Conservation (phyloP, 2,797 vertebrate species). For the Siniperca scherzeri region DNA sequence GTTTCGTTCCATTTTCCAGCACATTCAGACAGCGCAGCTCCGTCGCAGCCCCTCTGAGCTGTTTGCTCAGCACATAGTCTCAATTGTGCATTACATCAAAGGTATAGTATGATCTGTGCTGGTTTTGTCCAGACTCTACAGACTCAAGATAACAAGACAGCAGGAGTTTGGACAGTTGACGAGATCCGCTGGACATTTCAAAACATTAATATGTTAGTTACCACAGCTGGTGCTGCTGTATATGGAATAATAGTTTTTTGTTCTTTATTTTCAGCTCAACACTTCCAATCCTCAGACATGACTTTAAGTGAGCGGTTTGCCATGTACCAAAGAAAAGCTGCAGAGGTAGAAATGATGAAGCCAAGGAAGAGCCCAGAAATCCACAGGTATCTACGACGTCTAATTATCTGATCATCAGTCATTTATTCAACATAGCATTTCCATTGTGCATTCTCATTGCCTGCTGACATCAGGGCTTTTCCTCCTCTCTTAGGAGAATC, state of each 20-base stretch:
- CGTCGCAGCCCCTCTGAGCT: conserved; percentile 94
- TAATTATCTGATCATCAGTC: rapidly evolving
- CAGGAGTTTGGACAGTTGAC: neutral
- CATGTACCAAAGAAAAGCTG: conserved; percentile 98
- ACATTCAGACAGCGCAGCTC: conserved; percentile 94
- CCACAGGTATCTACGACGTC: conserved; percentile 89
- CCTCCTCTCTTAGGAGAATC: conserved; percentile 91
- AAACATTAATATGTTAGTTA: neutral
- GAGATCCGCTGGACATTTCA: neutral
- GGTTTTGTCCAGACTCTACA: neutral
- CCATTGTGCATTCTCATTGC: rapidly evolving
- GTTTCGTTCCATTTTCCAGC: conserved; percentile 98
- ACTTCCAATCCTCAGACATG: conserved; percentile 95
- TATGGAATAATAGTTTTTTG: neutral
- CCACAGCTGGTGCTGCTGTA: neutral
- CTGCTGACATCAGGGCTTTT: neutral
- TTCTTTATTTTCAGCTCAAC: conserved; percentile 89
- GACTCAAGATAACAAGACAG: neutral
- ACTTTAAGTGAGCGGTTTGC: conserved; percentile 98
- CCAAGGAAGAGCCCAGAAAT: conserved; percentile 99
- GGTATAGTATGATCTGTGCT: conserved; percentile 81
- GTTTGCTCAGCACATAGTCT: conserved; percentile 98
- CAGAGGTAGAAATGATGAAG: conserved; percentile 95
- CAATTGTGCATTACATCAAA: conserved; percentile 98
- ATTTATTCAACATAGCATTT: neutral